Base-by-base conservation (phyloP, 2,888 invertebrate genomes). In the Selenia dentaria region DNA sequence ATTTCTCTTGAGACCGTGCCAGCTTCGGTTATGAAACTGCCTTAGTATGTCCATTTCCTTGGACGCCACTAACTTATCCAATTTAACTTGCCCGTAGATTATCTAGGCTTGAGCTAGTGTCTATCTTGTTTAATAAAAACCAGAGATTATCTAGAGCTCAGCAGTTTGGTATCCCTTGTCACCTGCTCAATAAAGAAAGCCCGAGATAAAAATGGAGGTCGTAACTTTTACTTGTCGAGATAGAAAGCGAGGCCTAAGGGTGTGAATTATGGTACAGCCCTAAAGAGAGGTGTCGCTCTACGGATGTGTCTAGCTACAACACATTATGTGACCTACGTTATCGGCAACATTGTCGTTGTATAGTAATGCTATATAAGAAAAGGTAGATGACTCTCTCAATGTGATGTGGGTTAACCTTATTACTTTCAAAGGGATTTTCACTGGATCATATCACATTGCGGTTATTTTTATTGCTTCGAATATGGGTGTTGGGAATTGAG, bases 1-100 rank as follows among this genome's bases (percentile, higher is more conserved):
- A 72, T 73, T 73, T 72, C 70, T 69, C 71, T 46, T 27, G 68
- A 52, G 70, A 57, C 56, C 41, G 54, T 57, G 61, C 56, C 42
- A 59, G 53, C 51, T 45, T 42, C 38, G 48, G 44, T 53, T 59
- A 42, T 53, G 57, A 54, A 50, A 49, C 37, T 55, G 54, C 57
- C 55, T 56, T 41, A 53, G 34, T 48, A 47, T 43, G 40, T 54
- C 54, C 54, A 59, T 57, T 57, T 59, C 56, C 49, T 54, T 62
- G 43, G 44, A 43, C 49, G 37, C 38, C 35, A 50, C 48, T 42
- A 70, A 72, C 65, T 72, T 69, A 62, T 63, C 55, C 60, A 57
- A 64, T 72, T 65, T 66, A 70, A 66, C 53, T 72, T 66, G 53
- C 39, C 59, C 50, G 53, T 51, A 51, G 41, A 46, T 51, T 56